These are phyloP conservation scores for Jacana jacana DNA, from an alignment of 2,113 vertebrate species.

Conservation along the genomic window DNA sequence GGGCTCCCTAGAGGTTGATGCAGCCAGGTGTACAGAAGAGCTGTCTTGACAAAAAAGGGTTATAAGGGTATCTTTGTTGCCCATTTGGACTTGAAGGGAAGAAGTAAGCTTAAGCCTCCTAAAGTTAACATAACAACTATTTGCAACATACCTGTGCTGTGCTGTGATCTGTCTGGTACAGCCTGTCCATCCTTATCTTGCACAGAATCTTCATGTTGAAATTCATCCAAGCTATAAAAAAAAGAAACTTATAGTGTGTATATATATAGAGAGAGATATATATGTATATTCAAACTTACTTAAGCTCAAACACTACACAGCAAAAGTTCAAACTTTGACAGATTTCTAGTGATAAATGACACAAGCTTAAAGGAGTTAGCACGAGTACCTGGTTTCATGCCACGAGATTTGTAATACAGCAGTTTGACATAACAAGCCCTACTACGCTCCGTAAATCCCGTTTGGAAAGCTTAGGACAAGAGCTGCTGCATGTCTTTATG, in stretches of 20 bases:
- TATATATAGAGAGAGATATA: background rate
- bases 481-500: background rate
- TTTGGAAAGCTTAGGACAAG: background rate
- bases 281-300: background rate
- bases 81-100: background rate
- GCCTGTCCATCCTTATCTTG: background rate
- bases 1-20: background rate
- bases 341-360: background rate
- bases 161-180: background rate
- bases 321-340: background rate
- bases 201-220: background rate
- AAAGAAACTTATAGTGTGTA: background rate
- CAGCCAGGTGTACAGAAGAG: background rate
- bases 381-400: background rate
- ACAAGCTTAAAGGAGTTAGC: background rate
- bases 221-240: slow-evolving; percentile 35
- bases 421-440: background rate
- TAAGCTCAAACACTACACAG: background rate
- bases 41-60: background rate
- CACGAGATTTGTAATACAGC: background rate
- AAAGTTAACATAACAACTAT: background rate
- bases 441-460: background rate
- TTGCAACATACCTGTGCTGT: slow-evolving; percentile 2
- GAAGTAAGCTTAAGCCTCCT: background rate
- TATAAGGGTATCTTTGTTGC: background rate